Conservation (phyloP, 2,113 vertebrate genomes). For the Phasianus colchicus region DNA sequence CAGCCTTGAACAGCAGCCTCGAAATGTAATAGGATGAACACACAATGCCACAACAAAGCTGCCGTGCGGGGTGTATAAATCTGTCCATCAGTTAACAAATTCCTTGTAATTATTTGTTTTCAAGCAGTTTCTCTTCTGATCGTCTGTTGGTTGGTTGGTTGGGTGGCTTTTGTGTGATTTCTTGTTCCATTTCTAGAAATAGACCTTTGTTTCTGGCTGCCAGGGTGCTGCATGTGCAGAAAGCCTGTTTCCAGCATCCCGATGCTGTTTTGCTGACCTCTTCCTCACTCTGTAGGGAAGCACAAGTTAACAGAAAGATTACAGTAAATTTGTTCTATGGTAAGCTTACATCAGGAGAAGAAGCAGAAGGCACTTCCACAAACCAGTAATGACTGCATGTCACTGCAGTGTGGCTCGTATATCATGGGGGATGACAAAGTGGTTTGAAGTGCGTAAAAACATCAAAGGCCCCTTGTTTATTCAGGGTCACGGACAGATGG, state of each 20-base stretch:
- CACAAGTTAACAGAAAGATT: constrained; percentile 56
- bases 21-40: constrained; percentile 32
- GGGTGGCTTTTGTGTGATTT: neutral
- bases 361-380: constrained; percentile 50
- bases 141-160: neutral
- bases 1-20: constrained; percentile 54
- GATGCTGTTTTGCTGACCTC: neutral
- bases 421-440: constrained; percentile 60
- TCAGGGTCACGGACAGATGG: constrained; percentile 57
- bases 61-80: neutral
- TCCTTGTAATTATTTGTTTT: constrained; percentile 1
- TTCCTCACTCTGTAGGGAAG: neutral
- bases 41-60: constrained; percentile 39
- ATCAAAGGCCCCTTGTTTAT: constrained; percentile 63
- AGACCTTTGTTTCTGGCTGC: neutral
- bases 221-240: neutral
- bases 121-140: neutral
- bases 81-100: constrained; percentile 27
- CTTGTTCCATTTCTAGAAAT: neutral
- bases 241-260: neutral
- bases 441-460: constrained; percentile 48
- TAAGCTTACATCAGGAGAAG: constrained; percentile 43
- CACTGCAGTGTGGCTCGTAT: constrained; percentile 32
- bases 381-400: constrained; percentile 57
- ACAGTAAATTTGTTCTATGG: constrained; percentile 66